Percentiles rank a stretch among this genome's conserved stretches.
phyloP scores from a whole-genome alignment of 2,888 invertebrate genomes.

The Bombyx huttoni region DNA sequence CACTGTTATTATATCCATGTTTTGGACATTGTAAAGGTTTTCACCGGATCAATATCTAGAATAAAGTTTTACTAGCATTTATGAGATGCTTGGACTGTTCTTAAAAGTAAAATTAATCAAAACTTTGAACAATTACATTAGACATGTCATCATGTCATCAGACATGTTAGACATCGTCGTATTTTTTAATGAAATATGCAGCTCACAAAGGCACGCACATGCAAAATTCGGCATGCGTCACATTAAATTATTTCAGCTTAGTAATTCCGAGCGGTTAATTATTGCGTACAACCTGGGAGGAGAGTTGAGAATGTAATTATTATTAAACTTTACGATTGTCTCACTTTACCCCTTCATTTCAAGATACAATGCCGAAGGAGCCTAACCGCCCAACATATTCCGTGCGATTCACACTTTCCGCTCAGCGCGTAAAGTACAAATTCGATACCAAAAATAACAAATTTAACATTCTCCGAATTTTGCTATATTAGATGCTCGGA shows the following conservation, averaged over 20 bases:
- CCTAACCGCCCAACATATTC: constrained; percentile 17
- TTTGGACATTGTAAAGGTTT: too few relatives aligned
- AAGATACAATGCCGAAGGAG: constrained; percentile 17
- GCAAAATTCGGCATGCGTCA: constrained; percentile 54
- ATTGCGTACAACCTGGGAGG: constrained; percentile 68
- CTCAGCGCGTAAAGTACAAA: constrained; percentile 3
- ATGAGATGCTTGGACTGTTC: too few relatives aligned
- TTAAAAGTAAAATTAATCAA: too few relatives aligned
- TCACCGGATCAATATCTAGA: too few relatives aligned
- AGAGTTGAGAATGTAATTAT: constrained; percentile 73
- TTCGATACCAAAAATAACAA: constrained; percentile 6
- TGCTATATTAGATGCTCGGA: constrained; percentile 46
- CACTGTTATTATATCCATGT: too few relatives aligned
- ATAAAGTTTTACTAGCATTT: too few relatives aligned
- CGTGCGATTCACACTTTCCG: constrained; percentile 17
- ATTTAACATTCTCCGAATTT: constrained; percentile 4
- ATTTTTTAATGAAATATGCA: neutral
- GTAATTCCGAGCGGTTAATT: constrained; percentile 73
- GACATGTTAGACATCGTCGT: too few relatives aligned
- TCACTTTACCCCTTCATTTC: constrained; percentile 66
- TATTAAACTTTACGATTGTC: constrained; percentile 74
- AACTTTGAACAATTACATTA: too few relatives aligned
- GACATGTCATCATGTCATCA: neutral
- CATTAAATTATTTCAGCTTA: constrained; percentile 72
- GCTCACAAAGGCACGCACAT: constrained; percentile 14